Evolutionary conservation across 2,797 vertebrate genomes (phyloP).

Genomic region (Catharus ustulatus): DNA sequence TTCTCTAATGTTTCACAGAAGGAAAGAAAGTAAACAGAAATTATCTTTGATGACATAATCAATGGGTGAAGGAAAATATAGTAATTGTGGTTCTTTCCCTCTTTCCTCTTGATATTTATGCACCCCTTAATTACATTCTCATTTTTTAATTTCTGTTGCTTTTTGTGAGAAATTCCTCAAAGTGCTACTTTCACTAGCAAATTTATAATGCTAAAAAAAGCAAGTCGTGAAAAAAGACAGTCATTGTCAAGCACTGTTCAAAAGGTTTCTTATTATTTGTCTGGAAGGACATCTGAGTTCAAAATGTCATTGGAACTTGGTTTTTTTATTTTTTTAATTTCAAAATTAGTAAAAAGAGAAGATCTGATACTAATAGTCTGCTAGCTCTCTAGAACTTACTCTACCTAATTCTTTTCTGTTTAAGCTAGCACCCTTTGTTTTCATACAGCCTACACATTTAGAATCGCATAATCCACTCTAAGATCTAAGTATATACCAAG

Average conservation of each 20-base stretch:
- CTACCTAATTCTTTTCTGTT: neutral
- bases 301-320: neutral
- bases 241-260: neutral
- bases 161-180: slow-evolving; percentile 55
- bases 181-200: slow-evolving; percentile 23
- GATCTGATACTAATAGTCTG: neutral
- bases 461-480: neutral
- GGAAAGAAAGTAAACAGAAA: slow-evolving; percentile 60
- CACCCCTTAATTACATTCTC: slow-evolving; percentile 48
- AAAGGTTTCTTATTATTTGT: neutral
- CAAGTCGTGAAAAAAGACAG: neutral
- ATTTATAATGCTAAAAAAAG: slow-evolving; percentile 48
- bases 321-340: neutral
- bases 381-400: neutral
- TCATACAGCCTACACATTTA: neutral
- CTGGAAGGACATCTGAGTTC: neutral
- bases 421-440: neutral
- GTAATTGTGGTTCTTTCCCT: slow-evolving; percentile 39
- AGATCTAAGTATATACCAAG: neutral
- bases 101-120: slow-evolving; percentile 46
- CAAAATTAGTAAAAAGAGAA: neutral
- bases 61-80: slow-evolving; percentile 55
- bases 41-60: slow-evolving; percentile 59
- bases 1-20: slow-evolving; percentile 50
- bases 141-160: slow-evolving; percentile 56